A percentile compares a stretch with the other conserved stretches of the same genome.
Evolutionary conservation across 2,113 vertebrate species (phyloP).

Genomic region (Trochalopteron elliotii): DNA sequence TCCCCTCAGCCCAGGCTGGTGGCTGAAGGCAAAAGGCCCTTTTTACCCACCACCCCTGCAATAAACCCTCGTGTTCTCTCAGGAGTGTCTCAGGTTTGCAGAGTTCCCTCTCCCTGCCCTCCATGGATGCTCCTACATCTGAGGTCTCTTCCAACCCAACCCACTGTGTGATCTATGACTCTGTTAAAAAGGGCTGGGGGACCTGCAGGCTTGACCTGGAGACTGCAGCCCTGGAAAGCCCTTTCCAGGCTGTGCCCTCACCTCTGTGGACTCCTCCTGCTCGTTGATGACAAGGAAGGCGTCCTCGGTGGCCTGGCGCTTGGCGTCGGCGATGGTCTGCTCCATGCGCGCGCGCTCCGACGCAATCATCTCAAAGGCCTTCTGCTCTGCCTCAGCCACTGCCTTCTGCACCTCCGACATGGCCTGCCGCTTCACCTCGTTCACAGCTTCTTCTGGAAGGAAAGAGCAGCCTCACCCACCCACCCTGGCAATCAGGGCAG

Average conservation of each 20-base stretch:
- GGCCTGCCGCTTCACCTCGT: constrained; percentile 98
- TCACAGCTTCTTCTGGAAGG: constrained; percentile 94
- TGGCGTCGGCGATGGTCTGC: constrained; percentile 91
- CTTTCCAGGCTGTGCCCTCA: constrained; percentile 41
- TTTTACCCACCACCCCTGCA: too few species aligned
- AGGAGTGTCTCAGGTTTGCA: too few species aligned
- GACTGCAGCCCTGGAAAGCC: background rate
- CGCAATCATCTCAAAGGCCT: constrained; percentile 97
- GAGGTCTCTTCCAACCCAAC: background rate
- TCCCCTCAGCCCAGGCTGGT: too few species aligned
- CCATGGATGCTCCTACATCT: too few species aligned
- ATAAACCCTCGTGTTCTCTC: too few species aligned
- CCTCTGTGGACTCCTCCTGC: constrained; percentile 98
- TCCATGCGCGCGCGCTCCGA: constrained; percentile 96
- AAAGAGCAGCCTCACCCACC: constrained; percentile 62
- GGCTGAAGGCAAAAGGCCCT: too few species aligned
- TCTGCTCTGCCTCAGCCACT: constrained; percentile 95
- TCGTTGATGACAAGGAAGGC: constrained; percentile 96
- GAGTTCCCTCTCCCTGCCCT: too few species aligned
- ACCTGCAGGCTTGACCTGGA: background rate
- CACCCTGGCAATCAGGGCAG: background rate
- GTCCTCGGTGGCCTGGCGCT: constrained; percentile 93
- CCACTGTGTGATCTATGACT: accelerated
- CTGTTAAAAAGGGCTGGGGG: too few species aligned
- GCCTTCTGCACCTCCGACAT: constrained; percentile 99